Percentiles rank a stretch among this genome's conserved stretches.
phyloP scores from a whole-genome alignment of 1,140 invertebrate species.

The Rhizoglyphus robini region DNA sequence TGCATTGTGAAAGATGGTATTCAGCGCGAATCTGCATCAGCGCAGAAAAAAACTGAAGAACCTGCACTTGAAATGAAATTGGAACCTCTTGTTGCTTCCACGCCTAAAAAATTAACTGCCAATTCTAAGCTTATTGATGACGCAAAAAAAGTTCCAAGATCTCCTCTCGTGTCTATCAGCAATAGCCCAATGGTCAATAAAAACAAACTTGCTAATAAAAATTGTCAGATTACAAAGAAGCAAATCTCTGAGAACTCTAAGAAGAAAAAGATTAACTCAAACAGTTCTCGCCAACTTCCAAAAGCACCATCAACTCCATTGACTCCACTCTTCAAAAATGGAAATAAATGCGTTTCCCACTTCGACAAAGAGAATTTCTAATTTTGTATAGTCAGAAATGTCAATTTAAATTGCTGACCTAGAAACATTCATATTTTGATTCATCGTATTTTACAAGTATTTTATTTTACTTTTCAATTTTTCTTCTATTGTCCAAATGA shows the following conservation, averaged over 20 bases:
- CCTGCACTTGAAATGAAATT: too few relatives aligned
- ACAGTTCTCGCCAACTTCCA: not conserved
- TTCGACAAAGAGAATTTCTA: conserved; percentile 14
- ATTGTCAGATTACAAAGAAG: not conserved
- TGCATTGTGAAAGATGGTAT: not conserved
- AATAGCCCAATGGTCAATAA: conserved; percentile 1
- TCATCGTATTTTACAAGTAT: not conserved
- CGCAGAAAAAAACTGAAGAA: too few relatives aligned
- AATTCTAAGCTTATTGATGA: too few relatives aligned
- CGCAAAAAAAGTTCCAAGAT: not conserved
- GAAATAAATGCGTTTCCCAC: not conserved
- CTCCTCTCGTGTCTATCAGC: not conserved
- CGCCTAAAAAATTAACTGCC: conserved; percentile 11
- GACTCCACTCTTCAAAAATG: not conserved
- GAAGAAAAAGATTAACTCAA: too few relatives aligned
- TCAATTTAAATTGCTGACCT: not conserved
- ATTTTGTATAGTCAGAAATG: not conserved
- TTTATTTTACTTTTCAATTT: not conserved
- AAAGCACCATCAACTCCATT: conserved; percentile 6
- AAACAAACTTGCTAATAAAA: not conserved
- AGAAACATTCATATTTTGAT: not conserved
- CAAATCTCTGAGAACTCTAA: not conserved
- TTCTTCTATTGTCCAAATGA: not conserved
- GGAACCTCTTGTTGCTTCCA: not conserved
- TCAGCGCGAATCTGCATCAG: too few relatives aligned